A percentile compares a stretch with the other conserved stretches of the same genome.
phyloP scores from a whole-genome alignment of 2,113 vertebrate genomes.

The Trichechus manatus region DNA sequence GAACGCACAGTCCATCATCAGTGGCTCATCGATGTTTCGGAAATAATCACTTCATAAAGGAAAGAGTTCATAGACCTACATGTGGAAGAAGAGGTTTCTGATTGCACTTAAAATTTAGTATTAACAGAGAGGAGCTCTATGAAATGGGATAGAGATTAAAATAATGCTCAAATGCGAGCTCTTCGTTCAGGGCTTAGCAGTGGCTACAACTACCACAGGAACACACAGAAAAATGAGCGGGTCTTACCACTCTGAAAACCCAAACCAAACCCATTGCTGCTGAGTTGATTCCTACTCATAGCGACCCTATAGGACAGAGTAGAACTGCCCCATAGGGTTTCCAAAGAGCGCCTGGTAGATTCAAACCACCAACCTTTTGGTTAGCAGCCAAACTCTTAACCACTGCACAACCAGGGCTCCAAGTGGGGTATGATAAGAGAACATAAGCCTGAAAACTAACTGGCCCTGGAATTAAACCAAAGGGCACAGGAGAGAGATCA shows the following conservation, averaged over 20 bases:
- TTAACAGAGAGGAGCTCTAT: not conserved
- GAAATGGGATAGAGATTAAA: not conserved
- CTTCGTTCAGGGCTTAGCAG: not conserved
- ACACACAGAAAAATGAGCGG: not conserved
- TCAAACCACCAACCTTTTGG: too few species aligned
- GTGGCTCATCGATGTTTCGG: not conserved
- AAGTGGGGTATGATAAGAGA: not conserved
- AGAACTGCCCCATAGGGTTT: too few species aligned
- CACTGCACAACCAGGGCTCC: not conserved
- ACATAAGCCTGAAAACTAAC: not conserved
- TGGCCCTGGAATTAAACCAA: not conserved
- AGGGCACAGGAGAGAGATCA: not conserved
- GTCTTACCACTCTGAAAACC: not conserved
- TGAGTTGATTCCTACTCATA: too few species aligned
- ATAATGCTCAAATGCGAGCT: not conserved
- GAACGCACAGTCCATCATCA: not conserved
- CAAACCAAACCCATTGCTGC: too few species aligned
- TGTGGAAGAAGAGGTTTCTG: not conserved
- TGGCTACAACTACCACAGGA: not conserved
- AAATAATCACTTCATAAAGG: slow-evolving; percentile 4
- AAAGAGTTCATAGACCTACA: slow-evolving; percentile 34
- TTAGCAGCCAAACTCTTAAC: too few species aligned
- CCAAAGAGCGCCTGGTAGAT: too few species aligned
- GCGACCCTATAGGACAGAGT: too few species aligned
- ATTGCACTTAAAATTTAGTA: not conserved